phyloP scores from a whole-genome alignment of 1,140 invertebrate genomes.

The Penaeus vannamei region DNA sequence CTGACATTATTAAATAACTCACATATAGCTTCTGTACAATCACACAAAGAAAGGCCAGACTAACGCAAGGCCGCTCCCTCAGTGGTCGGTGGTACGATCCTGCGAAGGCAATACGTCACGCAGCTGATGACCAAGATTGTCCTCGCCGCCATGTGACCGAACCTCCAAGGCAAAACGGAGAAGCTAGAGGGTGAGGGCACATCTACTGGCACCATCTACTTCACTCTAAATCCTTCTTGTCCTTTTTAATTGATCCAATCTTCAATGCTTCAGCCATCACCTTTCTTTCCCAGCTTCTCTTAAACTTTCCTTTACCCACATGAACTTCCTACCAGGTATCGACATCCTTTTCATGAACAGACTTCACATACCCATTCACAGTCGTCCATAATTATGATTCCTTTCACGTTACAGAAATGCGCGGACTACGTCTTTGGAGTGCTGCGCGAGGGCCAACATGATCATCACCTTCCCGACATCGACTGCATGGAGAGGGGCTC shows the following conservation, averaged over 20 bases:
- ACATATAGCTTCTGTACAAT: too few species aligned
- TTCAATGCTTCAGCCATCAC: too few species aligned
- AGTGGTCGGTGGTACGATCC: constrained; percentile 44
- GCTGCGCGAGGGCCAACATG: constrained; percentile 51
- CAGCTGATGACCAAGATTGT: constrained; percentile 49
- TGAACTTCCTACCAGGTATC: too few species aligned
- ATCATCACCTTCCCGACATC: constrained; percentile 71
- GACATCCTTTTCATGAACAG: too few species aligned
- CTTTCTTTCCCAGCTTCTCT: neutral
- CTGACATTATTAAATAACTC: too few species aligned
- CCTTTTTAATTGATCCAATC: too few species aligned
- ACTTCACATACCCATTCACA: too few species aligned
- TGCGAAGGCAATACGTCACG: constrained; percentile 45
- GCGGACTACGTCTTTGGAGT: constrained; percentile 51
- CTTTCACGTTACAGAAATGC: neutral
- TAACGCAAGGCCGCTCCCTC: neutral
- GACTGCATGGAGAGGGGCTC: constrained; percentile 71
- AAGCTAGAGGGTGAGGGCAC: constrained; percentile 39
- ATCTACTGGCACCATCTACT: neutral
- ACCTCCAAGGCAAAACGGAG: neutral
- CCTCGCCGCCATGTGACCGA: constrained; percentile 49
- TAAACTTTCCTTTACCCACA: too few species aligned
- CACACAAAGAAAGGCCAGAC: too few species aligned
- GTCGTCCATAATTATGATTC: too few species aligned
- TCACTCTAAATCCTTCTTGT: neutral